Base-by-base conservation (phyloP, 2,113 vertebrate genomes). In the Cricetomys ansorgei region DNA sequence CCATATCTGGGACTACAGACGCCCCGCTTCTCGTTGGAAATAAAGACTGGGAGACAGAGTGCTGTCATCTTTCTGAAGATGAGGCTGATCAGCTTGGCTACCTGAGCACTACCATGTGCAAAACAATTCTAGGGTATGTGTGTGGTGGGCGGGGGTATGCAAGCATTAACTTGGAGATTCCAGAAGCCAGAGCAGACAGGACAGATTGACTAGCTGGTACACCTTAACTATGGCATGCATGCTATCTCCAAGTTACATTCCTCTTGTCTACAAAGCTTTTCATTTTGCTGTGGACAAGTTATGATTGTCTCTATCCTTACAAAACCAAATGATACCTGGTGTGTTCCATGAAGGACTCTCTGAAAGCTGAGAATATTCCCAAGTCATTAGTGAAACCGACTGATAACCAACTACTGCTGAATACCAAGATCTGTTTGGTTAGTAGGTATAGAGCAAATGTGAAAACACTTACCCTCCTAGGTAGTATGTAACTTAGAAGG, bases 141-240 rank as follows among this genome's bases (percentile, higher is more conserved):
- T n/a, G n/a, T n/a, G n/a, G 11, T n/a, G n/a, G n/a, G n/a, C n/a
- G 25, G 31, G 1, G 2, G 1, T 31, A 0, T 53, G 7, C 7
- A 45, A 29, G 13, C 57, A 40, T 27, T 43, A 31, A 59, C 70
- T n/a, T 57, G 15, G 17, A 48, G 29, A 59, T 59, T 89, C n/a
- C 55, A 45, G 37, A 45, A 55, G 55, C n/a, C 17, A 62, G 70
- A 45, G 55, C 29, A 75, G 17, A 23, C 50, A 57, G 86, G 53
- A 40, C 7, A 25, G 72, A 64, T 2, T 7, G 55, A 25, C 55
- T n/a, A n/a, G n/a, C 17, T 34, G 65, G n/a, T 17, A 29, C 10
- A 2, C 40, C 45, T 48, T 37, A 53, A 37, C 2, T 5, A 29
- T 13, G 4, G 15, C 19, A 19, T 29, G 0, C 4, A 3, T 17